Evolutionary conservation across 2,888 invertebrate genomes (phyloP).

Genomic region (Drosophila bunnanda): DNA sequence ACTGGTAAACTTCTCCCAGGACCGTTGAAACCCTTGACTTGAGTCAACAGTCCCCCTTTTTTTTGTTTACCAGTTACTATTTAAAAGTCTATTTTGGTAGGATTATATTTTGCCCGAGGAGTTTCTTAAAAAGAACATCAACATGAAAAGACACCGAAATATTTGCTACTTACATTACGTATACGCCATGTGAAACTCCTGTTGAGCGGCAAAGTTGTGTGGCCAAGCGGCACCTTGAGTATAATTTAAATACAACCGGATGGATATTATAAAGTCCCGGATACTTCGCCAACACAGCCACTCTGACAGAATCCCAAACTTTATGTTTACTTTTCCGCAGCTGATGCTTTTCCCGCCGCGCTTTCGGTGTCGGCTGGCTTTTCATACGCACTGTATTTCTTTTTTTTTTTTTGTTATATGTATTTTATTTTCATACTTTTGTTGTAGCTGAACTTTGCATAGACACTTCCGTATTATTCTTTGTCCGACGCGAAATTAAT

Average conservation of each 20-base stretch:
- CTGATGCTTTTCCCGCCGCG: conserved; percentile 53
- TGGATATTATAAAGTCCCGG: conserved; percentile 73
- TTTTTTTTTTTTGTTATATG: conserved; percentile 14
- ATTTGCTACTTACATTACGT: conserved; percentile 63
- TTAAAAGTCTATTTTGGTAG: conserved; percentile 24
- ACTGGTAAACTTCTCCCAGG: conserved; percentile 61
- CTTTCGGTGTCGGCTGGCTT: conserved; percentile 53
- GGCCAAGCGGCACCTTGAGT: conserved; percentile 45
- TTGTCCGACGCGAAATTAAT: conserved; percentile 61
- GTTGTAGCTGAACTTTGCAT: conserved; percentile 54
- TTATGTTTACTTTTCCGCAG: conserved; percentile 75
- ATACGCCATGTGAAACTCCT: conserved; percentile 46
- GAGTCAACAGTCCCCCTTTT: conserved; percentile 17
- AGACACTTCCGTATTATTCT: conserved; percentile 58
- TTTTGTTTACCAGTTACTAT: conserved; percentile 5
- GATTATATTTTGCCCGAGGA: not conserved
- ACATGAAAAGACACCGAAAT: conserved; percentile 2
- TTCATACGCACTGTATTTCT: conserved; percentile 64
- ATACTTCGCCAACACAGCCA: conserved; percentile 56
- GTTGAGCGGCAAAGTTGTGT: conserved; percentile 46
- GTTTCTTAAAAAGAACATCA: conserved; percentile 38
- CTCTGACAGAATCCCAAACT: conserved; percentile 53
- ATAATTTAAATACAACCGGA: conserved; percentile 70
- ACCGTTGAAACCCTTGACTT: conserved; percentile 15
- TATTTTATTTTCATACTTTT: conserved; percentile 25